Evolutionary conservation across 2,888 invertebrate species (phyloP), one percentile per base, ranked within the genome.

Genomic region (Hofmannophila pseudospretella): DNA sequence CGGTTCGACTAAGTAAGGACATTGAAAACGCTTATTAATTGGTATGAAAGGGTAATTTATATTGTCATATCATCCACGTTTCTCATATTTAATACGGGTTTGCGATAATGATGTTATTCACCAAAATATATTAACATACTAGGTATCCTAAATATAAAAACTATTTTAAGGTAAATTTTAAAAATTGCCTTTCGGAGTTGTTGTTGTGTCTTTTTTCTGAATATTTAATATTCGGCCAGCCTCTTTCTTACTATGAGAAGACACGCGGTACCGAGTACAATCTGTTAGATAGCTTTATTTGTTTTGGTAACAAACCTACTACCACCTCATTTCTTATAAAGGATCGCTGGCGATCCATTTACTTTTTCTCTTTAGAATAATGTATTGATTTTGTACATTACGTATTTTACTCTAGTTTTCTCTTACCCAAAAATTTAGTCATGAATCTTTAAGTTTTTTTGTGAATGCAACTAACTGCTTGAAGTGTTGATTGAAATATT

Each of bases 1-100:
- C 73, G 81, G 77, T 58, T 69, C 75, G 81, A 71, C 75, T 79
- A 74, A 73, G 67, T 86, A 85, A 85, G 86, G 78, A 85, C 84
- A 86, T 86, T 86, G 86, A 86, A 81, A 86, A 86, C 86, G 86
- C 86, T 86, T 86, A 86, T 86, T 86, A 86, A 85, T 86, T 85
- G 86, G 86, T 86, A 86, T 86, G 86, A 86, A 86, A 86, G 86
- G 86, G 86, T 86, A 86, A 86, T 85, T 86, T 85, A 85, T 86
- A 86, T 84, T 84, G 85, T 86, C 86, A 86, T 86, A 85, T 86
- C 86, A 86, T 86, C 85, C 86, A 86, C 82, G 74, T 85, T 79
- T 86, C 86, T 86, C 86, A 85, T 86, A 81, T 82, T 78, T 79
- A 85, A 84, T 85, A 86, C 86, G 86, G 86, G 86, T 86, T 85